phyloP scores from a whole-genome alignment of 1,140 invertebrate species.

The Drosophila sproati region DNA sequence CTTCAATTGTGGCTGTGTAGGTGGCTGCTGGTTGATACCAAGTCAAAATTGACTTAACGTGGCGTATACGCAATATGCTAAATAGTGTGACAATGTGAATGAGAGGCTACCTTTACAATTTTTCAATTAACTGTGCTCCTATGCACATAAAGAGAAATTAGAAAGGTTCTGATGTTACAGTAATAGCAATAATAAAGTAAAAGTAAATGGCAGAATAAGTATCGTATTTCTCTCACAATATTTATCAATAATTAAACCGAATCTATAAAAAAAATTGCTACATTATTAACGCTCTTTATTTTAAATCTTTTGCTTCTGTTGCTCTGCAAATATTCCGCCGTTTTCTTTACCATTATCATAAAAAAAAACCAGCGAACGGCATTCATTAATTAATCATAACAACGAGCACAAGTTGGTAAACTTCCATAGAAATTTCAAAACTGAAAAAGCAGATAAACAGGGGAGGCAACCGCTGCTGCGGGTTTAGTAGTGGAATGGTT shows the following conservation, averaged over 20 bases:
- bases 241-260: too few species aligned
- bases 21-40: constrained; percentile 8
- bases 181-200: too few species aligned
- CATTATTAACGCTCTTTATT: constrained; percentile 16
- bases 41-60: not conserved
- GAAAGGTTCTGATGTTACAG: too few species aligned
- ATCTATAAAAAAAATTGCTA: too few species aligned
- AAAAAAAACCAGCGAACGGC: constrained; percentile 29
- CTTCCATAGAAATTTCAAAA: constrained; percentile 43
- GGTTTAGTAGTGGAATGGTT: not conserved
- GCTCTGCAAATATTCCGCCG: constrained; percentile 5
- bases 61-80: constrained; percentile 38
- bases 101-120: not conserved
- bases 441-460: constrained; percentile 56
- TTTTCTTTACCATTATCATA: constrained; percentile 30
- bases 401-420: constrained; percentile 11
- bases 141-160: too few species aligned
- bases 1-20: constrained; percentile 44
- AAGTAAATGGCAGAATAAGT: too few species aligned
- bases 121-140: too few species aligned
- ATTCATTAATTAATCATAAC: constrained; percentile 32
- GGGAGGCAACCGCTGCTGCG: not conserved
- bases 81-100: not conserved
- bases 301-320: not conserved
- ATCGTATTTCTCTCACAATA: too few species aligned